Evolutionary conservation across 2,797 vertebrate species (phyloP), one percentile per base, ranked within the genome.

Genomic region (Spatula clypeata): DNA sequence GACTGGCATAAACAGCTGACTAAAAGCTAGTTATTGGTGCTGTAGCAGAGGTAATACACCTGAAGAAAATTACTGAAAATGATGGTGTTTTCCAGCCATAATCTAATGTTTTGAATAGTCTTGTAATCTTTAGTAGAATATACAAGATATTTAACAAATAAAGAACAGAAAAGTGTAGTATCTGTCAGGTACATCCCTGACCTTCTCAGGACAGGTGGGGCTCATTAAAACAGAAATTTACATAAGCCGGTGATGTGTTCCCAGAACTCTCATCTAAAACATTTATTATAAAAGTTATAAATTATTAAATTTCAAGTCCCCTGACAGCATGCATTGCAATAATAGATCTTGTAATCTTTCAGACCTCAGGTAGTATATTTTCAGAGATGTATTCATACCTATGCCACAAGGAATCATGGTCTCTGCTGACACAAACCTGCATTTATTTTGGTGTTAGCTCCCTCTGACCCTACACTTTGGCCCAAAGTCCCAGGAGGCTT

Each of bases 361-460:
- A 2, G 1, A n/a, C n/a, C 45, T 24, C 20, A 4, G 32, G 11
- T 31, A 29, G 20, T 70, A 23, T 54, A 2, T 40, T 61, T 57
- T 47, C 51, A 44, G n/a, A 71, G 20, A 31, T 3, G 0, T 0
- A 0, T 9, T 57, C 20, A 0, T 20, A 2, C 3, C 3, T 5
- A 3, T 3, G 15, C 8, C 34, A 1, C 40, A 5, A 7, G 36
- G 57, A 7, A 5, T 51, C 7, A 2, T 8, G 19, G 51, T 45
- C 23, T 60, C 77, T 55, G 69, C n/a, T 70, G 27, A 51, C 40
- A 8, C 40, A 57, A 18, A 4, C 31, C 5, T 34, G 24, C 1
- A 4, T 5, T 53, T 51, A 4, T 45, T 11, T 3, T 45, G 49
- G 65, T 11, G 7, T 4, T 6, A 20, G 42, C 23, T 87, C 40